Conservation (phyloP, 1,140 invertebrate species). For the Oryzaephilus surinamensis region DNA sequence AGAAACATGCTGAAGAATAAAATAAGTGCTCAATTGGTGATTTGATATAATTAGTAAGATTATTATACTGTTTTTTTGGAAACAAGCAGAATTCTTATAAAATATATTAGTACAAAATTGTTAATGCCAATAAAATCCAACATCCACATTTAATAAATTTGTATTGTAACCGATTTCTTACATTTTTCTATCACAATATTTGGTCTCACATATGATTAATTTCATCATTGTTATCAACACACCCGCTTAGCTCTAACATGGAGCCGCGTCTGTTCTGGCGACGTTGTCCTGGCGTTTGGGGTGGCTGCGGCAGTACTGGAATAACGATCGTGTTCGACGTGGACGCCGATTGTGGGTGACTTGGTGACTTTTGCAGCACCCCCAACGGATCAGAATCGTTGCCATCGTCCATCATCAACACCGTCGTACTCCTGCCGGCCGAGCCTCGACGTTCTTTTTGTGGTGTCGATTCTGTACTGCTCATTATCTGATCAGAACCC, state of each 20-base stretch:
- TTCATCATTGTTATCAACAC: constrained; percentile 35
- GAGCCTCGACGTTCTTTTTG: constrained; percentile 34
- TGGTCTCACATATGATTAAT: constrained; percentile 26
- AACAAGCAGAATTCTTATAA: too few species aligned
- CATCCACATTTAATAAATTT: constrained; percentile 20
- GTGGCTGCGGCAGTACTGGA: constrained; percentile 30
- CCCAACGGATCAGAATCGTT: constrained; percentile 43
- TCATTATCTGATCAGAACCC: constrained; percentile 40
- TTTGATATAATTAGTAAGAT: too few species aligned
- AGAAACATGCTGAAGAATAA: too few species aligned
- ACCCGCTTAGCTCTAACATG: constrained; percentile 58
- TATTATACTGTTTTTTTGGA: too few species aligned
- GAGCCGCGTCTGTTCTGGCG: constrained; percentile 53
- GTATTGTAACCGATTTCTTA: constrained; percentile 26
- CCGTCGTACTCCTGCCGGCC: constrained; percentile 35
- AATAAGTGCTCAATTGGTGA: too few species aligned
- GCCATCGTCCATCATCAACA: constrained; percentile 45
- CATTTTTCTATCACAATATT: constrained; percentile 20
- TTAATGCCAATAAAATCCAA: background rate
- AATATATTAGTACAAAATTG: too few species aligned
- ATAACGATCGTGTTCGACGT: constrained; percentile 12
- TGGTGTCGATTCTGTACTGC: constrained; percentile 36
- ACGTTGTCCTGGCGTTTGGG: constrained; percentile 43
- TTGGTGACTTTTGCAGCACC: constrained; percentile 38
- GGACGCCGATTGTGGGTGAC: constrained; percentile 1